phyloP scores from a whole-genome alignment of 2,888 invertebrate genomes.

The Hypselothyrea guttata region DNA sequence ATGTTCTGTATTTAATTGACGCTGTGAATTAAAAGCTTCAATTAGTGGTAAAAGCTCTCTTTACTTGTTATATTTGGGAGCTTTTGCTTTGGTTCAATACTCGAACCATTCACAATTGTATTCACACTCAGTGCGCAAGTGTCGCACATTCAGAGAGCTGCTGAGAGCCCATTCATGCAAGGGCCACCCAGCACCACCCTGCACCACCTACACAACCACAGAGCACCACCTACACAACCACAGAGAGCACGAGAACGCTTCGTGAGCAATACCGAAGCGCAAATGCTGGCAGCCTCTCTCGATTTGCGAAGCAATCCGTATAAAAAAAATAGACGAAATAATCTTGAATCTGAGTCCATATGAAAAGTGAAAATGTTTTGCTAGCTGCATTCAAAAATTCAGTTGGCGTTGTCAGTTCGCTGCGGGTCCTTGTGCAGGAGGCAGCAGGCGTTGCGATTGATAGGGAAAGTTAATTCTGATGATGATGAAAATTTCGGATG shows the following conservation, averaged over 20 bases:
- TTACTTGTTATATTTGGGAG: too few species aligned
- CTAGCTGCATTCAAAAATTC: constrained; percentile 70
- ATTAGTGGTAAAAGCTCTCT: too few species aligned
- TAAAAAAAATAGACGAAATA: constrained; percentile 42
- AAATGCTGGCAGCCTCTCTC: constrained; percentile 62
- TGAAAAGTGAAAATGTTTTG: constrained; percentile 72
- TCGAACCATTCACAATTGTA: constrained; percentile 36
- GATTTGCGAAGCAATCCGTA: constrained; percentile 46
- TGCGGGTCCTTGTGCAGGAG: constrained; percentile 75
- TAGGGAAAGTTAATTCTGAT: too few species aligned
- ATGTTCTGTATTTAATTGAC: too few species aligned
- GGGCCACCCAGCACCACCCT: too few species aligned
- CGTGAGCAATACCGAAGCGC: constrained; percentile 63
- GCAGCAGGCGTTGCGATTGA: constrained; percentile 37
- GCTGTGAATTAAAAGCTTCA: too few species aligned
- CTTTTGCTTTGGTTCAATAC: not conserved
- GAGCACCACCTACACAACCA: constrained; percentile 26
- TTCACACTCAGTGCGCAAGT: constrained; percentile 48
- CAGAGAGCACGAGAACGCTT: too few species aligned
- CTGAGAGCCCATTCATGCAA: constrained; percentile 48
- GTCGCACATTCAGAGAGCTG: constrained; percentile 31
- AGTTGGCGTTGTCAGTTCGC: constrained; percentile 70
- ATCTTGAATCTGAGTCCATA: constrained; percentile 67
- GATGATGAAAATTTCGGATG: too few species aligned
- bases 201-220: constrained; percentile 22